phyloP scores from a whole-genome alignment of 2,113 vertebrate genomes.

The Manacus vitellinus region DNA sequence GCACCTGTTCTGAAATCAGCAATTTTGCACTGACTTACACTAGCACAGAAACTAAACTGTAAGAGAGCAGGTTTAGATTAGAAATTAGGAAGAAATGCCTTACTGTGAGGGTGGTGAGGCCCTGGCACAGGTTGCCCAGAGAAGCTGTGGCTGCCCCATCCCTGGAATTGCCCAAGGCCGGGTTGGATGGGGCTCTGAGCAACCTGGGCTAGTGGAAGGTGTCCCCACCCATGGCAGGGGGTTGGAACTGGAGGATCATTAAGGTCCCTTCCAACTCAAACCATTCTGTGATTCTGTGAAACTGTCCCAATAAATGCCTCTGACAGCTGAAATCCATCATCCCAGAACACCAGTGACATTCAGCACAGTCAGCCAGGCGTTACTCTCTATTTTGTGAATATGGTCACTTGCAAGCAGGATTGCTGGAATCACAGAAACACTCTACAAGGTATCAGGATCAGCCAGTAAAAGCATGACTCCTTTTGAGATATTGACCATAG shows the following conservation, averaged over 20 bases:
- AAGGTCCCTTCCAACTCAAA: background rate
- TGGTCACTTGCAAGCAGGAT: background rate
- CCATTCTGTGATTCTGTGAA: background rate
- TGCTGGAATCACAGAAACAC: background rate
- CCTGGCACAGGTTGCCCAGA: background rate
- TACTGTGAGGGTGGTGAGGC: rapidly evolving
- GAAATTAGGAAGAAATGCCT: background rate
- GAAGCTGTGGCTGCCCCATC: background rate
- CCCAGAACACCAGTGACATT: background rate
- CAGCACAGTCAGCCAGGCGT: background rate
- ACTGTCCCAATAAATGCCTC: background rate
- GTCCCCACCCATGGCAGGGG: background rate
- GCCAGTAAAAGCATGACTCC: background rate
- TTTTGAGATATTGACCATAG: background rate
- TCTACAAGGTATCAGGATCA: background rate
- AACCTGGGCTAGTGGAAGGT: rapidly evolving
- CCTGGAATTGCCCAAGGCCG: rapidly evolving
- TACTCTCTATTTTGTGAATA: background rate
- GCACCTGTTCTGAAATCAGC: background rate
- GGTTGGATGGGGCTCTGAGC: background rate
- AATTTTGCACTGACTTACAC: background rate
- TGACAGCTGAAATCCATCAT: background rate
- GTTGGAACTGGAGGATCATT: background rate
- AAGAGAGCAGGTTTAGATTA: background rate
- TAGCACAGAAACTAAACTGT: background rate